A percentile compares a stretch with the other conserved stretches of the same genome.
phyloP scores from a whole-genome alignment of 2,888 invertebrate genomes.

The Erebia ligea region DNA sequence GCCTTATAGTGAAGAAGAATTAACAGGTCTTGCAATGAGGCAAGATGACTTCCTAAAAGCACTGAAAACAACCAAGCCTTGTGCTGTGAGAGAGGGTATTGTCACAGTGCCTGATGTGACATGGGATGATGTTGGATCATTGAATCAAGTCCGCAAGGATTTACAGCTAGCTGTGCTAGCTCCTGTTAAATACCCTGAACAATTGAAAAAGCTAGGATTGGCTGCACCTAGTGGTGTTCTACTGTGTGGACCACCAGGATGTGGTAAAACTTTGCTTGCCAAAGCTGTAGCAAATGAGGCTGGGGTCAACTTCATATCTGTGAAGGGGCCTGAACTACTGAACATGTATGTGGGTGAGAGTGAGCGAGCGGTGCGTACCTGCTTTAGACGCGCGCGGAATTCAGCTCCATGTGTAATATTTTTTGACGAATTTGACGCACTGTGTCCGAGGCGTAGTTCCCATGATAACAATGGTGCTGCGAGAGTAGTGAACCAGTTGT shows the following conservation, averaged over 20 bases:
- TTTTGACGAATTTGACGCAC: conserved; percentile 98
- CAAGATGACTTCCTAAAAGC: conserved; percentile 91
- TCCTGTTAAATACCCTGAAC: conserved; percentile 94
- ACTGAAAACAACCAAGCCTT: conserved; percentile 93
- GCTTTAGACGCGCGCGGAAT: conserved; percentile 96
- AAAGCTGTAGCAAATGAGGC: conserved; percentile 99
- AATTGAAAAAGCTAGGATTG: conserved; percentile 90
- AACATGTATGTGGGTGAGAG: conserved; percentile 99
- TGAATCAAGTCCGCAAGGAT: conserved; percentile 93
- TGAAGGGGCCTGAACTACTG: conserved; percentile 98
- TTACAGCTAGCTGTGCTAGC: conserved; percentile 95
- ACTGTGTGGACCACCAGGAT: conserved; percentile 98
- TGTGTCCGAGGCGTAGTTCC: conserved; percentile 95
- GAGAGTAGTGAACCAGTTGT: conserved; percentile 97
- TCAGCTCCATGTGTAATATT: conserved; percentile 99
- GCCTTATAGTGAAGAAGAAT: conserved; percentile 84
- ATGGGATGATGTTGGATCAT: conserved; percentile 98
- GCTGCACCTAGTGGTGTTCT: conserved; percentile 94
- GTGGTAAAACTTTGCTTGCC: conserved; percentile 97
- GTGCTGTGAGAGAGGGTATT: conserved; percentile 98
- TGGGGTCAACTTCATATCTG: conserved; percentile 98
- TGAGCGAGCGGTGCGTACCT: conserved; percentile 97
- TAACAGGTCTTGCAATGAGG: conserved; percentile 86
- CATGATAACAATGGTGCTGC: conserved; percentile 88
- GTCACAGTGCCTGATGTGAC: conserved; percentile 98